Conservation (phyloP, 2,113 vertebrate genomes). For the Pterocles gutturalis region DNA sequence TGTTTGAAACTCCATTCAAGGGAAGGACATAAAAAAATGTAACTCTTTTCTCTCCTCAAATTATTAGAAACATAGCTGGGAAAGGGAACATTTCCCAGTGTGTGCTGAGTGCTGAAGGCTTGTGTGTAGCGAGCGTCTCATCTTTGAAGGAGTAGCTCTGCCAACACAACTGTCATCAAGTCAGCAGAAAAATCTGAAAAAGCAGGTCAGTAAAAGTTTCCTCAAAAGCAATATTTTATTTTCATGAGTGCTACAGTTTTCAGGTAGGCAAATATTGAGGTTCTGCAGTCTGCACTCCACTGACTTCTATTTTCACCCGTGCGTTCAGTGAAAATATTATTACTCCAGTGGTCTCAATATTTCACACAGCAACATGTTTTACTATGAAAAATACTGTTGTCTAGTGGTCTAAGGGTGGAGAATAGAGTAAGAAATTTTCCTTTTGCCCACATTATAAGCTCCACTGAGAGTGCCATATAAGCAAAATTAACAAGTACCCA, state of each 20-base stretch:
- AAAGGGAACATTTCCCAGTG: background rate
- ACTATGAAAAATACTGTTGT: background rate
- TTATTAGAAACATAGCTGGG: background rate
- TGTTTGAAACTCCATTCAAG: background rate
- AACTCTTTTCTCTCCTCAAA: background rate
- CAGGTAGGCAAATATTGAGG: background rate
- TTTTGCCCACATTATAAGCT: background rate
- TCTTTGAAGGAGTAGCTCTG: background rate
- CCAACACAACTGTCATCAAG: background rate
- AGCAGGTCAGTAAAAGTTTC: background rate
- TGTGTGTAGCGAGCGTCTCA: background rate
- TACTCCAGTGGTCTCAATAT: background rate
- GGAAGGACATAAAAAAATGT: background rate
- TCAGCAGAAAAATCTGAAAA: background rate
- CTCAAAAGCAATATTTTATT: background rate
- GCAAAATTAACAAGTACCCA: background rate
- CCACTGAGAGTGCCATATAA: background rate
- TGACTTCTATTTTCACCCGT: background rate
- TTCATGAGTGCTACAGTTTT: background rate
- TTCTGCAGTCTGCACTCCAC: rapidly evolving
- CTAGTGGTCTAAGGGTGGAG: background rate
- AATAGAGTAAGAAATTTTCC: background rate
- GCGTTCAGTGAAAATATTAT: background rate
- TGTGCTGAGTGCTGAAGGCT: background rate
- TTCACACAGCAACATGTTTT: background rate